Evolutionary conservation across 2,113 vertebrate genomes (phyloP), one percentile per base, ranked within the genome.

Genomic region (Cynopterus brachyotis): DNA sequence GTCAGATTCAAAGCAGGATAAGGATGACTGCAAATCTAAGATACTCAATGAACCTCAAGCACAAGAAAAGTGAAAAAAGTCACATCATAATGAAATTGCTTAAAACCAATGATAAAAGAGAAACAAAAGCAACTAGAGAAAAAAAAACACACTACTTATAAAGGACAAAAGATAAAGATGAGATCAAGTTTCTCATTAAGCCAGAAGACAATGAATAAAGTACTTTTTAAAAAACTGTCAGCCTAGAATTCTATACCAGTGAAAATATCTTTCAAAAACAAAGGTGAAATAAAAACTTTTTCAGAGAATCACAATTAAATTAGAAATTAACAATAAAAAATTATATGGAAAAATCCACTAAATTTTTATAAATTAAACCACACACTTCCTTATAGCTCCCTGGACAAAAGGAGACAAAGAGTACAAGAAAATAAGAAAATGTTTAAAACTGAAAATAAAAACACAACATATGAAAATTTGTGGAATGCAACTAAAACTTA

Each of bases 401-500:
- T 45, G 32, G 50, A 73, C 37, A 88, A 82, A 82, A 67, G 62
- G 6, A 11, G 8, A 59, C 69, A n/a, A 80, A 72, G 17, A 32
- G 13, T 22, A 53, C 4, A 72, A 73, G n/a, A 85, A 85, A 30
- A 67, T 69, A 88, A 92, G 47, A 76, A 92, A 76, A 82, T 81
- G n/a, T 50, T 89, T 75, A 82, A 55, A 91, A 95, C 47, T 62
- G n/a, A 70, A 89, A 78, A 89, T 73, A 57, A 66, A 93, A 79
- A 30, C 20, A 78, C 55, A 55, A 42, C 15, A 80, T 64, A 32
- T 55, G 26, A 79, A 72, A 89, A 62, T 53, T 47, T 89, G 45
- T 84, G 30, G 20, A 75, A 69, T 67, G 45, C 17, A 55, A 15
- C 47, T 75, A 66, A 87, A 80, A 3, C 28, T 87, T 81, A 66